These are phyloP conservation scores for Plusia festucae DNA, from an alignment of 2,888 invertebrate genomes.

Conservation along the genomic window DNA sequence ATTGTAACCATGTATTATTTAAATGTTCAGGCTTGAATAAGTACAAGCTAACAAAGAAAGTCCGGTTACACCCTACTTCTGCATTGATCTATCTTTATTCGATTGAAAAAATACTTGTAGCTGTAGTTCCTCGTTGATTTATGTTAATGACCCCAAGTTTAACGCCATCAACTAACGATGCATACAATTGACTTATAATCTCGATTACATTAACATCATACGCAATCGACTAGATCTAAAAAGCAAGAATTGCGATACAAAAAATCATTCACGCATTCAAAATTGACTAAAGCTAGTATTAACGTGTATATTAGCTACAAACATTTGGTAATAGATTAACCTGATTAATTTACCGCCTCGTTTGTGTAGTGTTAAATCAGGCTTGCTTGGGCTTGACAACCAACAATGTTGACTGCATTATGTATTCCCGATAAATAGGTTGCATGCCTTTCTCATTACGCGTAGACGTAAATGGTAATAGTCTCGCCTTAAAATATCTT, in stretches of 20 bases:
- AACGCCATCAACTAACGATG: conserved; percentile 10
- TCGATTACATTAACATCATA: conserved; percentile 14
- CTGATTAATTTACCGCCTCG: conserved; percentile 26
- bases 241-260: conserved; percentile 16
- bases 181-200: conserved; percentile 2
- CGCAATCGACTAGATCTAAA: conserved; percentile 25
- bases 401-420: background rate
- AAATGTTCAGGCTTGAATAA: too few species aligned
- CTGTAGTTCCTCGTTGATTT: background rate
- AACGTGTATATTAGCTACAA: conserved; percentile 19
- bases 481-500: background rate
- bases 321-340: conserved; percentile 27
- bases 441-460: background rate
- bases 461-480: background rate
- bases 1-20: too few species aligned
- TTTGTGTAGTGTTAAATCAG: background rate
- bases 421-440: background rate
- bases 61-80: too few species aligned
- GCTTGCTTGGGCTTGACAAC: background rate
- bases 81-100: background rate
- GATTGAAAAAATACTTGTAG: background rate
- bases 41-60: too few species aligned
- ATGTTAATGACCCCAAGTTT: conserved; percentile 1
- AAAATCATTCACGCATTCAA: conserved; percentile 31
- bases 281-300: conserved; percentile 11